phyloP scores from a whole-genome alignment of 2,113 vertebrate species.

The Neofelis nebulosa region DNA sequence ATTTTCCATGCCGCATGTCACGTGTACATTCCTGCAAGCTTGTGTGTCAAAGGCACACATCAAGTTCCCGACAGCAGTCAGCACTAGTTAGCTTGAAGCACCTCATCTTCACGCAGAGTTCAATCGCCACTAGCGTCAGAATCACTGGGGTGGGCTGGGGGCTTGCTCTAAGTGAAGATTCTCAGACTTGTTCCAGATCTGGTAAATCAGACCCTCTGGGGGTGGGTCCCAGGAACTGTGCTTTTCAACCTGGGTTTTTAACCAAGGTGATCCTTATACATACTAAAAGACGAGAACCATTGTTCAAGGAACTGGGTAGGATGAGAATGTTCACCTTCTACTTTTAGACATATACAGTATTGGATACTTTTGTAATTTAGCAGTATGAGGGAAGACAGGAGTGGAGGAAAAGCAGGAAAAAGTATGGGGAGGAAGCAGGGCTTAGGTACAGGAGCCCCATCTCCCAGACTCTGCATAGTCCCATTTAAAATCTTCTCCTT shows the following conservation, averaged over 20 bases:
- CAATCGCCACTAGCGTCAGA: not conserved
- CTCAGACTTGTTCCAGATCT: not conserved
- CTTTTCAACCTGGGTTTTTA: not conserved
- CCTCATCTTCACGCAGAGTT: not conserved
- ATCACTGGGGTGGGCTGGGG: no score
- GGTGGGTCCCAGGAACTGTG: fast-evolving
- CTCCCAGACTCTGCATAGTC: fast-evolving
- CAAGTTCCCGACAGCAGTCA: not conserved
- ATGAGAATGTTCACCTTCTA: not conserved
- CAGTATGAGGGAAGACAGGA: not conserved
- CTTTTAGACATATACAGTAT: not conserved
- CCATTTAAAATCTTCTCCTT: no score
- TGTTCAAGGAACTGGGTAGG: not conserved
- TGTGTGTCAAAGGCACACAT: not conserved
- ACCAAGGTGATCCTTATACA: not conserved
- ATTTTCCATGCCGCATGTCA: not conserved
- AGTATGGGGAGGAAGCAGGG: not conserved
- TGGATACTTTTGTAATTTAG: not conserved
- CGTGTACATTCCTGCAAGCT: not conserved
- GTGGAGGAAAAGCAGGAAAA: not conserved
- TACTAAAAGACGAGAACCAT: not conserved
- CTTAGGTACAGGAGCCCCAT: fast-evolving
- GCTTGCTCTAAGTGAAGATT: not conserved
- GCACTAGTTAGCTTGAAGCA: fast-evolving
- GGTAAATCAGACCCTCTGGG: not conserved